Evolutionary conservation across 2,113 vertebrate species (phyloP).

Genomic region (Athene noctua): DNA sequence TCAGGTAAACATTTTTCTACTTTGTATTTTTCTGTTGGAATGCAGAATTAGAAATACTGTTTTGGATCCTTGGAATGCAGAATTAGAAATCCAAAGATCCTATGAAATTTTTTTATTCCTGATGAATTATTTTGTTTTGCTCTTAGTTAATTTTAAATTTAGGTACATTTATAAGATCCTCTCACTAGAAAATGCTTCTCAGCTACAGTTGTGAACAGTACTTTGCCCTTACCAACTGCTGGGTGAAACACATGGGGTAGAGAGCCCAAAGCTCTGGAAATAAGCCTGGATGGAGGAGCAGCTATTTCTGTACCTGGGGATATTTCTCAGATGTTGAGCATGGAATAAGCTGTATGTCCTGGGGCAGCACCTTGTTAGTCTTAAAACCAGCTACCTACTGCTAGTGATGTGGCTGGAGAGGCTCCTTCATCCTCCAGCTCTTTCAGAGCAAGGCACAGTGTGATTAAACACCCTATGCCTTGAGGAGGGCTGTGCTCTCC

Average conservation of each 20-base stretch:
- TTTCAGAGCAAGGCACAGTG: background rate
- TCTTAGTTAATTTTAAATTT: background rate
- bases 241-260: background rate
- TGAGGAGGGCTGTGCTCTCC: background rate
- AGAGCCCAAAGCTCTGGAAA: background rate
- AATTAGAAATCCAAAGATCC: background rate
- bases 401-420: fast-evolving
- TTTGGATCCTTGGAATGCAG: too few relatives aligned
- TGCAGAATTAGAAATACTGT: background rate
- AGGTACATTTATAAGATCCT: background rate
- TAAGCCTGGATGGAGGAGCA: background rate
- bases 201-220: background rate
- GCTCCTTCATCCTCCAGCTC: background rate
- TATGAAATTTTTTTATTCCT: background rate
- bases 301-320: background rate
- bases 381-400: background rate
- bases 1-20: background rate
- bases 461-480: background rate
- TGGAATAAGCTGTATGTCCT: background rate
- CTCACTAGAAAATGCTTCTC: background rate
- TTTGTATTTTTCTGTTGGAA: background rate
- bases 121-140: background rate
- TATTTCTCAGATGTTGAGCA: background rate
- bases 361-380: background rate
- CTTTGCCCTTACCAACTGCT: background rate